Evolutionary conservation across 2,113 vertebrate genomes (phyloP).

Genomic region (Gallinago jamesoni): DNA sequence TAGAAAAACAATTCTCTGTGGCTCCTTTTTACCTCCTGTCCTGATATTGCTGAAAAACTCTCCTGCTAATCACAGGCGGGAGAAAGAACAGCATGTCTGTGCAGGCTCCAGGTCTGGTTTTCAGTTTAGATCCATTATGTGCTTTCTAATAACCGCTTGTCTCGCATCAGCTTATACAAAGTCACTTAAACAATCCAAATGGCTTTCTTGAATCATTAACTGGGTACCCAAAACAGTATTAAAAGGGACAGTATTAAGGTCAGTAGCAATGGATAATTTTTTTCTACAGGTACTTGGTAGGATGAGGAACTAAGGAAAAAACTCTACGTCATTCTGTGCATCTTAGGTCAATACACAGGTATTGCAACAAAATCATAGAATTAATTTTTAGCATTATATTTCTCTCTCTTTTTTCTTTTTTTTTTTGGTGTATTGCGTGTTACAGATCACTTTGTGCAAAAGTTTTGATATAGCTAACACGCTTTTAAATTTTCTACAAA

Average conservation of each 20-base stretch:
- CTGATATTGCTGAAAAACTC: background rate
- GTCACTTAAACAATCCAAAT: background rate
- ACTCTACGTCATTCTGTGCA: background rate
- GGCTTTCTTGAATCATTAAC: background rate
- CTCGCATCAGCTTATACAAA: background rate
- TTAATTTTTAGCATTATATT: background rate
- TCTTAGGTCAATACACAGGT: background rate
- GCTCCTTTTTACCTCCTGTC: background rate
- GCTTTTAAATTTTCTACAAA: background rate
- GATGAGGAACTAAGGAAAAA: background rate
- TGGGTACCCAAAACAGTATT: background rate
- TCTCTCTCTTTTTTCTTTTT: background rate
- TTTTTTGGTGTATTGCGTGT: background rate
- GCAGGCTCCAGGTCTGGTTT: background rate
- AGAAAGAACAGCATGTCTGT: background rate
- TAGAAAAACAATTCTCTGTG: background rate
- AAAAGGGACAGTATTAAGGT: background rate
- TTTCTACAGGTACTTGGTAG: background rate
- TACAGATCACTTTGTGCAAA: background rate
- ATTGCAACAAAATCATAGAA: background rate
- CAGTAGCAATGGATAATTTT: background rate
- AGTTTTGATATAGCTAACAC: background rate
- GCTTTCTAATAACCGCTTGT: background rate
- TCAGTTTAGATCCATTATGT: background rate
- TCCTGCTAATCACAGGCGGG: background rate